phyloP scores from a whole-genome alignment of 2,888 invertebrate species.

The Ecliptopera silaceata region DNA sequence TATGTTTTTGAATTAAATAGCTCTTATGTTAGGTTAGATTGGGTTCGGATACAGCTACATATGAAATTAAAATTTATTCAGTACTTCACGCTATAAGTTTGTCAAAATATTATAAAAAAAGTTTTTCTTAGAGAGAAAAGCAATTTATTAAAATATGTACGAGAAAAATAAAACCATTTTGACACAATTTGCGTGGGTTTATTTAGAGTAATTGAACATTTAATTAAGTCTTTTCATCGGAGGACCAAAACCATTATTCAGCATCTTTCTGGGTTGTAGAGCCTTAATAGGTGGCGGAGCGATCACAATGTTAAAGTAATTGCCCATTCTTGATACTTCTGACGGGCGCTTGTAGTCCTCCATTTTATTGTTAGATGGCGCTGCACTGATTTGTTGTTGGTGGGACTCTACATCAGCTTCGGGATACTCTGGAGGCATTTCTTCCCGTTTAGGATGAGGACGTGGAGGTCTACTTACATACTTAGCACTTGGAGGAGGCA shows the following conservation, averaged over 20 bases:
- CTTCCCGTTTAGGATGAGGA: slow-evolving; percentile 51
- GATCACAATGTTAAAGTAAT: slow-evolving; percentile 77
- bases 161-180: neutral
- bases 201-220: slow-evolving; percentile 7
- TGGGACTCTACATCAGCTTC: slow-evolving; percentile 46
- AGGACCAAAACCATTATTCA: slow-evolving; percentile 49
- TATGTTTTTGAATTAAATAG: too few relatives aligned
- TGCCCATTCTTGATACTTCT: slow-evolving; percentile 74
- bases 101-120: too few relatives aligned
- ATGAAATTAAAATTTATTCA: too few relatives aligned
- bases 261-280: slow-evolving; percentile 66
- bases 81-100: too few relatives aligned
- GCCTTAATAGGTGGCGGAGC: slow-evolving; percentile 76
- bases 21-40: too few relatives aligned
- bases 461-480: slow-evolving; percentile 34
- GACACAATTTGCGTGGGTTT: too few relatives aligned
- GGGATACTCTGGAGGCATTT: slow-evolving; percentile 43
- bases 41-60: too few relatives aligned
- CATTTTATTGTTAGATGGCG: slow-evolving; percentile 34
- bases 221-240: slow-evolving; percentile 43
- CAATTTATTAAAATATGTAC: neutral
- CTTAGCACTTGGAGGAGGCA: slow-evolving; percentile 20
- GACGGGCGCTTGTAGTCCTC: slow-evolving; percentile 58
- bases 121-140: too few relatives aligned
- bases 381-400: slow-evolving; percentile 13